Evolutionary conservation across 2,113 vertebrate genomes (phyloP).

Genomic region (Sapayoa aenigma): DNA sequence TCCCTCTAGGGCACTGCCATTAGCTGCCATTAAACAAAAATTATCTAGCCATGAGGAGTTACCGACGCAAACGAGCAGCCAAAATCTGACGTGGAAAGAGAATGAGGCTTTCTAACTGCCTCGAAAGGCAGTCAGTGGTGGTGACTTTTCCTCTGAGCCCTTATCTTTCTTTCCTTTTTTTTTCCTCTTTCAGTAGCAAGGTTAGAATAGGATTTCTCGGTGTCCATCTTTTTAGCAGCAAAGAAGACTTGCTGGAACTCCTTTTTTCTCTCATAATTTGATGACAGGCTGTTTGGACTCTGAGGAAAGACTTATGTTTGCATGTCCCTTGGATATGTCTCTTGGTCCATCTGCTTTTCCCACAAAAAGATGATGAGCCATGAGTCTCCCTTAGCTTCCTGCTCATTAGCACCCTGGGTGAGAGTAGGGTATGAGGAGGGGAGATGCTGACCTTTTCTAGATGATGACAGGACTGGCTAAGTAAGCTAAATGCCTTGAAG

Average conservation of each 20-base stretch:
- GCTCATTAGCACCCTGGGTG: background rate
- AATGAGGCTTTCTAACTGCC: background rate
- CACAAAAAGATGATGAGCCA: background rate
- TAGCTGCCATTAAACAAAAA: background rate
- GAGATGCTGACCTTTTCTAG: background rate
- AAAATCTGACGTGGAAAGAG: background rate
- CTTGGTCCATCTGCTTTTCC: background rate
- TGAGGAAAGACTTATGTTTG: background rate
- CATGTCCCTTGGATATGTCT: background rate
- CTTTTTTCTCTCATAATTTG: background rate
- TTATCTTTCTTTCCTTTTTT: background rate
- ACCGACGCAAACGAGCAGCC: background rate
- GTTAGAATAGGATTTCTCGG: background rate
- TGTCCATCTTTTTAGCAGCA: background rate
- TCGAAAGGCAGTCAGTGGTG: background rate
- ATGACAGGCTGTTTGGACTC: background rate
- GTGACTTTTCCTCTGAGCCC: background rate
- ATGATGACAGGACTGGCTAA: background rate
- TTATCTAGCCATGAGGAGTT: background rate
- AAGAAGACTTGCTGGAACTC: background rate
- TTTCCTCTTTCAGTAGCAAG: background rate
- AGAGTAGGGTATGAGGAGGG: background rate
- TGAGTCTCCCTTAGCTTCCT: background rate
- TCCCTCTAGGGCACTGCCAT: background rate
- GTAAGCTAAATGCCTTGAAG: background rate